Conservation (phyloP, 2,113 vertebrate species). For the Alces alces region DNA sequence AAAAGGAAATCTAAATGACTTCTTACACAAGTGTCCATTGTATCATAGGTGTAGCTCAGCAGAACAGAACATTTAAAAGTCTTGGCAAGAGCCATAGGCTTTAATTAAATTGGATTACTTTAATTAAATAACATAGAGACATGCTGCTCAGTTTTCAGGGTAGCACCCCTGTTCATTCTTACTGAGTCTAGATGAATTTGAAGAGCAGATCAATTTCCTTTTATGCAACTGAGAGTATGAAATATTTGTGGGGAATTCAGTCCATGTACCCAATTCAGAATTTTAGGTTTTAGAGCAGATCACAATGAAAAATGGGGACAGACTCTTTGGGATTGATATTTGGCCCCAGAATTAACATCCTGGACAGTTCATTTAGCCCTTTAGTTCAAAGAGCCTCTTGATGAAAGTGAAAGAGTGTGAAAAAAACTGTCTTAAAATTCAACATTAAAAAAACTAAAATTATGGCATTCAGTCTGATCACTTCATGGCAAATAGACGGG, state of each 20-base stretch:
- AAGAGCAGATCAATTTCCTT: not conserved
- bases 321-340: not conserved
- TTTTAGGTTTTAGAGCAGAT: not conserved
- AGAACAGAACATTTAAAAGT: not conserved
- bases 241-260: not conserved
- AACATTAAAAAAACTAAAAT: not conserved
- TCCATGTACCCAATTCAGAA: not conserved
- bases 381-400: not conserved
- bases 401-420: not conserved
- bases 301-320: not conserved
- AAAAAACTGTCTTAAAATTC: not conserved
- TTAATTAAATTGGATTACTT: not conserved
- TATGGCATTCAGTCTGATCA: not conserved
- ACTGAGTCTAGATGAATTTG: not conserved
- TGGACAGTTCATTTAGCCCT: not conserved
- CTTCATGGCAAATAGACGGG: not conserved
- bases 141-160: not conserved
- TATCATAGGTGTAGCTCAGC: not conserved
- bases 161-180: not conserved
- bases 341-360: not conserved
- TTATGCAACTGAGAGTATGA: not conserved
- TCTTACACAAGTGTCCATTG: not conserved
- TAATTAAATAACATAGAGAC: not conserved
- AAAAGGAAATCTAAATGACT: not conserved
- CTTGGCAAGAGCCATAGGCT: not conserved